Evolutionary conservation across 2,797 vertebrate genomes (phyloP).

Genomic region (Arrhamphus sclerolepis): DNA sequence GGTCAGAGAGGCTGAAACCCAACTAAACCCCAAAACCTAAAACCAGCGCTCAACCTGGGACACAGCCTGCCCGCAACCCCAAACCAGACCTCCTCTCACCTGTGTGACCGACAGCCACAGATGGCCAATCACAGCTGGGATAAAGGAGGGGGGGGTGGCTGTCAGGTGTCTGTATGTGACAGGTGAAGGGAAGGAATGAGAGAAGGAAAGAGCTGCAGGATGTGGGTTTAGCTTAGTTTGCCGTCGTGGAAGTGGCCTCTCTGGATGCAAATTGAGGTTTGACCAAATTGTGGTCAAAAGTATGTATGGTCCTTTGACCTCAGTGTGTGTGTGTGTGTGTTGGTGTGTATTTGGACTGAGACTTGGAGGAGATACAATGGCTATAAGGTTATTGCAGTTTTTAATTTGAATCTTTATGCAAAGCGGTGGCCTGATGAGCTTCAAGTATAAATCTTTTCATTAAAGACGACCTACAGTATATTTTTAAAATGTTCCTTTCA

Average conservation of each 20-base stretch:
- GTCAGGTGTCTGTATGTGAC: conserved; percentile 21
- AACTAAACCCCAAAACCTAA: conserved; percentile 73
- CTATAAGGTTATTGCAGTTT: conserved; percentile 1
- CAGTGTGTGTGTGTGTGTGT: conserved; percentile 13
- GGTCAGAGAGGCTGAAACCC: conserved; percentile 66
- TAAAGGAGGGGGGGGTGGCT: neutral
- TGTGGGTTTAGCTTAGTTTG: conserved; percentile 58
- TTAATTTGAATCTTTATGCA: neutral
- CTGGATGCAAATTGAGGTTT: conserved; percentile 71
- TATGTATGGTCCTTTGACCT: conserved; percentile 29
- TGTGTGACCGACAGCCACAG: conserved; percentile 32
- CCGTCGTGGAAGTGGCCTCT: conserved; percentile 65
- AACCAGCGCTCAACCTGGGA: conserved; percentile 28
- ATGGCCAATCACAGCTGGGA: conserved; percentile 48
- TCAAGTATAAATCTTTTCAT: neutral
- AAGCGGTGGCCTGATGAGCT: neutral
- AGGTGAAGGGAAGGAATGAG: conserved; percentile 28
- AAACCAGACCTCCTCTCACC: conserved; percentile 48
- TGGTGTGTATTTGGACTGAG: conserved; percentile 4
- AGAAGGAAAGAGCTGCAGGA: conserved; percentile 58
- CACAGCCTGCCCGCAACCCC: conserved; percentile 56
- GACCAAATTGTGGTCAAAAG: conserved; percentile 52
- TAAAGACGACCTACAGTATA: no score
- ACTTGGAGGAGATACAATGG: neutral
- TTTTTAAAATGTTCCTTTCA: no score